A percentile compares a stretch with the other conserved stretches of the same genome.
Conservation (phyloP, 1,140 invertebrate species). For the Helicoverpa zea region DNA sequence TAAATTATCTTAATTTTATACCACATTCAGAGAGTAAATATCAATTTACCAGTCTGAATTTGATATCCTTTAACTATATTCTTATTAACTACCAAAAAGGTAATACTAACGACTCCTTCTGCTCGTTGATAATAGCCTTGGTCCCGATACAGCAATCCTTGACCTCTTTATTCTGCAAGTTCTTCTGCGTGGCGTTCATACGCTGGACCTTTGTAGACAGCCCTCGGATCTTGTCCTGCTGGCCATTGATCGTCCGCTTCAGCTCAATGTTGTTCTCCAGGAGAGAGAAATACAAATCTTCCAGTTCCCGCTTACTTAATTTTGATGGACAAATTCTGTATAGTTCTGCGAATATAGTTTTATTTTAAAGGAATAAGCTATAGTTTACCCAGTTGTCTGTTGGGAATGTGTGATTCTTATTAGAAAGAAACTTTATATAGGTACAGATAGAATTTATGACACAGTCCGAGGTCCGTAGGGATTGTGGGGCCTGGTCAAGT, state of each 20-base stretch:
- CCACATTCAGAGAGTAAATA: no score
- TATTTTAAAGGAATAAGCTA: background rate
- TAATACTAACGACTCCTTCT: constrained; percentile 62
- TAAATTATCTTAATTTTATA: no score
- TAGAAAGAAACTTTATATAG: no score
- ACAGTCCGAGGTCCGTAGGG: no score
- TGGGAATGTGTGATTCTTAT: background rate
- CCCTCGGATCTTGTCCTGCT: constrained; percentile 70
- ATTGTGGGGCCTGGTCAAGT: no score
- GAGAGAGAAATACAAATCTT: constrained; percentile 75
- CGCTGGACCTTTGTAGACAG: constrained; percentile 74
- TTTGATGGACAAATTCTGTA: constrained; percentile 71
- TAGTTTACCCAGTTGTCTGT: background rate
- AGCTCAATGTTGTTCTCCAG: constrained; percentile 73
- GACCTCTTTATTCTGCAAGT: constrained; percentile 50
- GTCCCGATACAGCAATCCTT: constrained; percentile 66
- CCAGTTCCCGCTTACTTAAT: constrained; percentile 73
- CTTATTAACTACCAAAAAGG: background rate
- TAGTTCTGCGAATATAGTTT: constrained; percentile 60
- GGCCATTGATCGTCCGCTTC: constrained; percentile 72
- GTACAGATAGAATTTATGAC: no score
- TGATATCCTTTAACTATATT: background rate
- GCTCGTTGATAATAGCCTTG: constrained; percentile 69
- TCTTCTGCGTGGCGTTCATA: constrained; percentile 61
- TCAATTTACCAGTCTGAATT: background rate